phyloP scores from a whole-genome alignment of 2,797 vertebrate species.

The Pseudocheirus occidentalis region DNA sequence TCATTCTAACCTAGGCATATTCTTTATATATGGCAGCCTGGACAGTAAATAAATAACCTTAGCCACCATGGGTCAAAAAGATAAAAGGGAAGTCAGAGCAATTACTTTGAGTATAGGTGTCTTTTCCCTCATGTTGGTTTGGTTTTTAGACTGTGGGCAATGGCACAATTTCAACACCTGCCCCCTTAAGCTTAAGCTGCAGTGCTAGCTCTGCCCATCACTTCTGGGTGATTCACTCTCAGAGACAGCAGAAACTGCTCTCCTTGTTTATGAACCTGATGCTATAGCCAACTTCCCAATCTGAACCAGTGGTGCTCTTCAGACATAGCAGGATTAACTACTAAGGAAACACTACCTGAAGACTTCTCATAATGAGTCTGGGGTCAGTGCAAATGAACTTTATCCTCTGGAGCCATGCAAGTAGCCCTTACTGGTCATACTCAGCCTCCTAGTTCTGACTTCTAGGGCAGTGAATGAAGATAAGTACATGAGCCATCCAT shows the following conservation, averaged over 20 bases:
- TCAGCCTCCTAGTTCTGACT: background rate
- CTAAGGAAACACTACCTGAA: background rate
- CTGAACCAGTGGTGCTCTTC: background rate
- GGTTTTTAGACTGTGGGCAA: background rate
- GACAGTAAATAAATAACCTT: background rate
- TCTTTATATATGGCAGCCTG: background rate
- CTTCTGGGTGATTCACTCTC: background rate
- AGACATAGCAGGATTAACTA: background rate
- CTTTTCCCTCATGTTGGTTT: background rate
- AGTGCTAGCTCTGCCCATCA: background rate
- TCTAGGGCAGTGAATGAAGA: background rate
- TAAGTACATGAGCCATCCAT: background rate
- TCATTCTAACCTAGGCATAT: background rate
- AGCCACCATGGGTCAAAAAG: background rate
- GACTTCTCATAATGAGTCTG: background rate
- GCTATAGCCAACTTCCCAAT: background rate
- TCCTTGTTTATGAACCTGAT: background rate
- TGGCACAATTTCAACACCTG: background rate
- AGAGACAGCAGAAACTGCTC: background rate
- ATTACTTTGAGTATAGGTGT: background rate
- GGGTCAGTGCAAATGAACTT: background rate
- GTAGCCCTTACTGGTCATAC: background rate
- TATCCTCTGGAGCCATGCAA: background rate
- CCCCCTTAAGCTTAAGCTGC: background rate
- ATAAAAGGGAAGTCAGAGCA: background rate